phyloP scores from a whole-genome alignment of 2,888 invertebrate species.

The Eupithecia tripunctaria region DNA sequence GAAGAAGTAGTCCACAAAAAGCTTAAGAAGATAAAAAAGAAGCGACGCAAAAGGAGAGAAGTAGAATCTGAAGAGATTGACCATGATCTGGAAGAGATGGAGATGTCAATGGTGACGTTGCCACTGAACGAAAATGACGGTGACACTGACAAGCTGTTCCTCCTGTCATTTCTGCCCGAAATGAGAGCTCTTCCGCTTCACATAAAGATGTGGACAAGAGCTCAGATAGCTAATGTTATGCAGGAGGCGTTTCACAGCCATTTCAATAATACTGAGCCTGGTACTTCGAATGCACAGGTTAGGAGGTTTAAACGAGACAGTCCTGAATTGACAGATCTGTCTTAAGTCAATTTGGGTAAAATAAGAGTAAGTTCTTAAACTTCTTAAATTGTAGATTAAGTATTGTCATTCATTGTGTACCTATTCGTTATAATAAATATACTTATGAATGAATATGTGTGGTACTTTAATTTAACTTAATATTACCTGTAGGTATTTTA shows the following conservation, averaged over 20 bases:
- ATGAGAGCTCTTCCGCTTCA: conserved; percentile 72
- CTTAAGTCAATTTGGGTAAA: not conserved
- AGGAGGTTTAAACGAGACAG: conserved; percentile 57
- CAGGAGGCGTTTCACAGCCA: conserved; percentile 74
- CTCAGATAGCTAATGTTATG: conserved; percentile 77
- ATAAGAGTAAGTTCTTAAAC: not conserved
- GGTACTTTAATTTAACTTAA: not conserved
- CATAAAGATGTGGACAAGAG: conserved; percentile 79
- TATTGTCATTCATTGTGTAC: not conserved
- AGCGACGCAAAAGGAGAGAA: conserved; percentile 46
- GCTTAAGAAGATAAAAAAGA: conserved; percentile 52
- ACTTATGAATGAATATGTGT: not conserved
- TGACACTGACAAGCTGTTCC: conserved; percentile 71
- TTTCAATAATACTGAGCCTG: conserved; percentile 62
- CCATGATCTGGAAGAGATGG: conserved; percentile 52
- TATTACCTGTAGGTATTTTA: too few species aligned
- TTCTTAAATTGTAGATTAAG: not conserved
- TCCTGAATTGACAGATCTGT: conserved; percentile 13
- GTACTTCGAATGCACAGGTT: conserved; percentile 47
- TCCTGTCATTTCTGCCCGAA: conserved; percentile 76
- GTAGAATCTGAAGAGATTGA: conserved; percentile 32
- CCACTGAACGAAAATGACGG: conserved; percentile 52
- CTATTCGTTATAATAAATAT: not conserved
- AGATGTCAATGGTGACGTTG: conserved; percentile 66
- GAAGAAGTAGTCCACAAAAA: conserved; percentile 37